Percentiles rank a stretch among this genome's conserved stretches.
These are phyloP conservation scores for Pipistrellus pipistrellus DNA, from an alignment of 2,797 vertebrate species.

Conservation along the genomic window DNA sequence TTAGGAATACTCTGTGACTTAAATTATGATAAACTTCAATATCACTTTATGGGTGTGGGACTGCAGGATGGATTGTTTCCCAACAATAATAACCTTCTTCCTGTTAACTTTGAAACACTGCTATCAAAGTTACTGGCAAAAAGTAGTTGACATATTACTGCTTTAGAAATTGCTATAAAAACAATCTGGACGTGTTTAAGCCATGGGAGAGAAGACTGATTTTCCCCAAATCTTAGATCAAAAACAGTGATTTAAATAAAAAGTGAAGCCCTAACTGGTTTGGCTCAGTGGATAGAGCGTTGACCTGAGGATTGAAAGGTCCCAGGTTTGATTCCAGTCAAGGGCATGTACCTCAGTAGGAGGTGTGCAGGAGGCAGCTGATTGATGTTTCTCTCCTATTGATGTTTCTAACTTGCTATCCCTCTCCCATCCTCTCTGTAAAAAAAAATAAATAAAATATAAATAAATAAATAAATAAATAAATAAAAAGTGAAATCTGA, in stretches of 20 bases:
- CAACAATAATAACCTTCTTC: background rate
- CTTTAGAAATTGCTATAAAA: background rate
- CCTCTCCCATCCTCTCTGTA: too few species aligned
- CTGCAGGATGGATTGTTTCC: background rate
- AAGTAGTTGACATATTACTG: background rate
- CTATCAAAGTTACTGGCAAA: background rate
- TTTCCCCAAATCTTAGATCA: background rate
- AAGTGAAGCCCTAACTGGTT: too few species aligned
- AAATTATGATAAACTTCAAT: background rate
- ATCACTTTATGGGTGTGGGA: background rate
- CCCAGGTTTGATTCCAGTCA: too few species aligned
- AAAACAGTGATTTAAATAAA: background rate
- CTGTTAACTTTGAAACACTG: background rate
- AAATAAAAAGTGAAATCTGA: background rate
- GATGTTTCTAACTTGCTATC: too few species aligned
- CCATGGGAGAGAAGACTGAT: background rate
- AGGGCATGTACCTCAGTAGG: too few species aligned
- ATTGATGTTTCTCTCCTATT: too few species aligned
- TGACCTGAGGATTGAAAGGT: too few species aligned
- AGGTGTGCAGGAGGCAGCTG: too few species aligned
- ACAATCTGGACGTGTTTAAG: background rate
- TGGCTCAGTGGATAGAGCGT: too few species aligned
- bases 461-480: too few species aligned
- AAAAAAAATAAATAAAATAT: too few species aligned
- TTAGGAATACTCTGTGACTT: background rate